Evolutionary conservation across 2,113 vertebrate genomes (phyloP).

Genomic region (Clarias macrocephalus): DNA sequence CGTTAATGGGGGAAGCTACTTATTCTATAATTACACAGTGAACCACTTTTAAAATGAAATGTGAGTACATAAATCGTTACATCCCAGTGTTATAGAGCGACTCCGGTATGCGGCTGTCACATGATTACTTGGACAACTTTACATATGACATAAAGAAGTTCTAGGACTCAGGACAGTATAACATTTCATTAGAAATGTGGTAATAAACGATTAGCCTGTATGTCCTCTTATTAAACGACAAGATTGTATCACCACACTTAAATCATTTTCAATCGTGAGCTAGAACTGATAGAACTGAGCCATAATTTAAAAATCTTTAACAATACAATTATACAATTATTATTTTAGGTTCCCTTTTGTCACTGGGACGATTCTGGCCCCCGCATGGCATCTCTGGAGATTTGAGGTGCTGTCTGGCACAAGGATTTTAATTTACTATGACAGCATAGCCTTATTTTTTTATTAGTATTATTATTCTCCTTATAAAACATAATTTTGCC

Average conservation of each 20-base stretch:
- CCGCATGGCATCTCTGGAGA: no score
- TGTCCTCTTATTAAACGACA: neutral
- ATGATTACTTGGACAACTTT: neutral
- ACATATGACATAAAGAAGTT: neutral
- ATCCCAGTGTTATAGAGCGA: neutral
- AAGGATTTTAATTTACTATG: neutral
- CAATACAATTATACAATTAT: no score
- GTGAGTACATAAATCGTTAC: conserved; percentile 3
- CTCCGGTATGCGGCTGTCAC: neutral
- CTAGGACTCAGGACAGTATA: neutral
- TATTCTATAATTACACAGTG: conserved; percentile 29
- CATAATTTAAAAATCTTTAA: no score
- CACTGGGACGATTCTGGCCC: no score
- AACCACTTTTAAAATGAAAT: conserved; percentile 24
- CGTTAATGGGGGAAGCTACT: conserved; percentile 35
- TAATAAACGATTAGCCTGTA: neutral
- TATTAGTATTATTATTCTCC: neutral
- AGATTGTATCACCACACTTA: neutral
- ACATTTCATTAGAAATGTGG: neutral
- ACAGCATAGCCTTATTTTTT: neutral
- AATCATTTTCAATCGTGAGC: neutral
- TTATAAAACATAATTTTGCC: neutral
- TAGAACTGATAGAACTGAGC: neutral
- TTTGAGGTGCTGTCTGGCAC: no score
- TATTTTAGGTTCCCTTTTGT: no score